Evolutionary conservation across 35 echinoderm and acorn worm genomes (phyloP), one percentile per base, ranked within the genome.

Genomic region (Eucidaris tribuloides): DNA sequence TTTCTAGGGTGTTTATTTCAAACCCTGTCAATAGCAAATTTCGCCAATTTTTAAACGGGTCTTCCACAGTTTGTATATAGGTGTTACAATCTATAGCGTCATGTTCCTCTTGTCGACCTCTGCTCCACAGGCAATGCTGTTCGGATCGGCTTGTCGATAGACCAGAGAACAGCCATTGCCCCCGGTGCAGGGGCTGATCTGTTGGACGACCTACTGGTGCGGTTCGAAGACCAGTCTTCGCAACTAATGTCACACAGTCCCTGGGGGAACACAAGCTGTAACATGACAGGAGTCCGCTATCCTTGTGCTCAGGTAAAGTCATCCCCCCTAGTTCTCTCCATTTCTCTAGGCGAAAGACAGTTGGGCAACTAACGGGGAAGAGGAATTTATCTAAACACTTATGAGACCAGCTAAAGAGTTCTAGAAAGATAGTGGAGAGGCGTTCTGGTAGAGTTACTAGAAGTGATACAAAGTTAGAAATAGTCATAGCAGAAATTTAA

Each of bases 201-300:
- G 94, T 42, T 97, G 28, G 94, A 97, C 50, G 84, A 97, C 40
- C 83, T 97, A 44, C 20, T 88, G 1, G 92, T 89, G 62, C 17
- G 81, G 82, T 15, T 37, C 44, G 6, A 81, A 88, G 62, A 1
- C 39, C 17, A 49, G 32, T 2, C 64, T 97, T 9, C 36, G 32
- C 9, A 81, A 92, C 9, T 97, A 89, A 38, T 15, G 42, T 14
- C 29, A 76, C 46, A 59, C 35, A n/a, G 15, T 28, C 37, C 2
- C 89, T 89, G 94, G 94, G 94, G 20, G 58, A 70, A 7, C 31
- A 88, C 31, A 85, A 97, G 39, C 92, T 89, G 65, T 59, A 88
- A 30, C 94, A 97, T 37, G 17, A 19, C 13, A 55, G 89, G 50
- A 89, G 92, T 89, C 81, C 88, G 4, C 89, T 79, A 19, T 57